phyloP scores from a whole-genome alignment of 2,113 vertebrate species.

The Lichenostomus cassidix region DNA sequence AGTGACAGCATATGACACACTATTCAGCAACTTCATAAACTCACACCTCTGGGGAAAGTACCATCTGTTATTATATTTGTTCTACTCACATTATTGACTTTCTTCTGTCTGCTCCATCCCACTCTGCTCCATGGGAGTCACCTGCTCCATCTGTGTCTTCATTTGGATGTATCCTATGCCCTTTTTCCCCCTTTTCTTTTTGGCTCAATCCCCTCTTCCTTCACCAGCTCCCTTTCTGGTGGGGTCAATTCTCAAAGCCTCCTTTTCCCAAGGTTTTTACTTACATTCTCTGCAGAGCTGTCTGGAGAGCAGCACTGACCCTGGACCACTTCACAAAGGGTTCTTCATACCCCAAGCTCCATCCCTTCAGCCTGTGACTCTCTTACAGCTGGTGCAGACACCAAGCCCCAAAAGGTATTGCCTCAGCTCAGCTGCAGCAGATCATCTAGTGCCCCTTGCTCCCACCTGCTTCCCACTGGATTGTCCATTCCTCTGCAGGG shows the following conservation, averaged over 20 bases:
- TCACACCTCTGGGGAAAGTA: background rate
- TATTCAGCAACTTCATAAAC: background rate
- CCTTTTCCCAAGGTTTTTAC: background rate
- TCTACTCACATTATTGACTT: background rate
- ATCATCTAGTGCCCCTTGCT: too few relatives aligned
- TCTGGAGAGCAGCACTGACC: background rate
- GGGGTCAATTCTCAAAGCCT: background rate
- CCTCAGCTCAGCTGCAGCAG: background rate
- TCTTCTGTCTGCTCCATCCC: background rate
- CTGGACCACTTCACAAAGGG: accelerated
- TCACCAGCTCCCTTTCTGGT: background rate
- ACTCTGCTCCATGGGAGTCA: background rate
- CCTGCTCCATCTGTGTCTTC: background rate
- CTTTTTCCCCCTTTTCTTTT: background rate
- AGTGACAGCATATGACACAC: background rate
- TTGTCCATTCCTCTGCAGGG: background rate
- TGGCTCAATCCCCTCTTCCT: background rate
- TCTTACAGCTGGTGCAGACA: background rate
- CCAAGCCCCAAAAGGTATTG: background rate
- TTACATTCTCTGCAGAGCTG: background rate
- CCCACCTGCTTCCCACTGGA: background rate
- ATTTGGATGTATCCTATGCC: background rate
- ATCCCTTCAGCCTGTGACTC: background rate
- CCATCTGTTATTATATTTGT: background rate
- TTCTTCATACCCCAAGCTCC: background rate